Evolutionary conservation across 1,140 invertebrate species (phyloP).

Genomic region (Drosophila mojavensis): DNA sequence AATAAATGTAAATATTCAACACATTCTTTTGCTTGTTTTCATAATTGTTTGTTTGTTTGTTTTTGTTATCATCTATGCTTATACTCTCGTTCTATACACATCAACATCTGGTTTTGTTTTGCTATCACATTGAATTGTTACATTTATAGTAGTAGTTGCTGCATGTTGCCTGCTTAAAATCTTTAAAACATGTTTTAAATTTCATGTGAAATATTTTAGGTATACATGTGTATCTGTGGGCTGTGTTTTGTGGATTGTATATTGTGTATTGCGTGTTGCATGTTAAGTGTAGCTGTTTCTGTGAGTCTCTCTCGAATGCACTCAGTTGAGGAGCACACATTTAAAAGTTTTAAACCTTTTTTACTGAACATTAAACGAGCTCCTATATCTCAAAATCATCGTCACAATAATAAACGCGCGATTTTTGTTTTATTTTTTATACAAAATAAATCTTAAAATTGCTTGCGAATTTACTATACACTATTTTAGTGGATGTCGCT

Average conservation of each 20-base stretch:
- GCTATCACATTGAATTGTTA: conserved; percentile 84
- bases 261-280: conserved; percentile 36
- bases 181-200: conserved; percentile 79
- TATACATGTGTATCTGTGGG: conserved; percentile 54
- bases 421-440: conserved; percentile 29
- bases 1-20: conserved; percentile 83
- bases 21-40: conserved; percentile 64
- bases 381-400: conserved; percentile 24
- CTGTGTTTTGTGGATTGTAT: conserved; percentile 40
- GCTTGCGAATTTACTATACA: conserved; percentile 73
- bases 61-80: conserved; percentile 64
- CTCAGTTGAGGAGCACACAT: conserved; percentile 53
- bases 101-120: conserved; percentile 83
- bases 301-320: conserved; percentile 31
- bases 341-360: conserved; percentile 54
- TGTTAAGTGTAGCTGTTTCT: conserved; percentile 24
- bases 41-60: conserved; percentile 28
- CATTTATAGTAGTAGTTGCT: conserved; percentile 84
- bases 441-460: conserved; percentile 71
- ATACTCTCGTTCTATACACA: conserved; percentile 74
- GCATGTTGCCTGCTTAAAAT: conserved; percentile 77
- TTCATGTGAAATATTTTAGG: conserved; percentile 74
- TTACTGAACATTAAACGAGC: conserved; percentile 59
- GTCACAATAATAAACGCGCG: conserved; percentile 31
- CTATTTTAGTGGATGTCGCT: conserved; percentile 75